Evolutionary conservation across 2,888 invertebrate species (phyloP).

Genomic region (Resseliella maxima): DNA sequence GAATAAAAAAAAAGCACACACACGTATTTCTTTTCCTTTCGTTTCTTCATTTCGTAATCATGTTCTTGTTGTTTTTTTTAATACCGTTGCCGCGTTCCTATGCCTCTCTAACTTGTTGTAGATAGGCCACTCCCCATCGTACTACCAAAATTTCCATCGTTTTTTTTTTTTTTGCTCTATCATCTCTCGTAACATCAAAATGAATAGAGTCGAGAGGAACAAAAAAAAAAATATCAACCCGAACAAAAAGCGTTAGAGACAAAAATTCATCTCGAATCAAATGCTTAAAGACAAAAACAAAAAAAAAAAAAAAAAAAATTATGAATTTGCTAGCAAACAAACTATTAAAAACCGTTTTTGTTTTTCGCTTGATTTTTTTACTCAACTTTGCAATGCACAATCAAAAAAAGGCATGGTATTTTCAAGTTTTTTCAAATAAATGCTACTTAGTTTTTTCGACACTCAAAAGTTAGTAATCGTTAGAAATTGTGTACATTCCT

Average conservation of each 20-base stretch:
- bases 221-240: neutral
- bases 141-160: neutral
- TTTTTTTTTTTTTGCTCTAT: too few relatives aligned
- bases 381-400: too few relatives aligned
- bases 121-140: constrained; percentile 32
- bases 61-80: constrained; percentile 22
- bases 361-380: too few relatives aligned
- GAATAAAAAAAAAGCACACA: neutral
- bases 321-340: neutral
- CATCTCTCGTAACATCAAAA: neutral
- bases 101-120: constrained; percentile 37
- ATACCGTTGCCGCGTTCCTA: neutral
- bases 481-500: too few relatives aligned
- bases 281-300: neutral
- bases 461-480: too few relatives aligned
- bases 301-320: neutral
- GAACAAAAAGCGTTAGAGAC: neutral
- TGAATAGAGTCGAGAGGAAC: too few relatives aligned
- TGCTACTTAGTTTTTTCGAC: too few relatives aligned
- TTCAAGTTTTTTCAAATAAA: neutral
- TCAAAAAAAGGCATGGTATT: neutral
- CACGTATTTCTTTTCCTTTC: constrained; percentile 19
- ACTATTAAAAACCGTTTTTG: too few relatives aligned
- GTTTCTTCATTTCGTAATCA: constrained; percentile 43
- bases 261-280: neutral